phyloP scores from a whole-genome alignment of 2,888 invertebrate genomes.

The Cancer borealis region DNA sequence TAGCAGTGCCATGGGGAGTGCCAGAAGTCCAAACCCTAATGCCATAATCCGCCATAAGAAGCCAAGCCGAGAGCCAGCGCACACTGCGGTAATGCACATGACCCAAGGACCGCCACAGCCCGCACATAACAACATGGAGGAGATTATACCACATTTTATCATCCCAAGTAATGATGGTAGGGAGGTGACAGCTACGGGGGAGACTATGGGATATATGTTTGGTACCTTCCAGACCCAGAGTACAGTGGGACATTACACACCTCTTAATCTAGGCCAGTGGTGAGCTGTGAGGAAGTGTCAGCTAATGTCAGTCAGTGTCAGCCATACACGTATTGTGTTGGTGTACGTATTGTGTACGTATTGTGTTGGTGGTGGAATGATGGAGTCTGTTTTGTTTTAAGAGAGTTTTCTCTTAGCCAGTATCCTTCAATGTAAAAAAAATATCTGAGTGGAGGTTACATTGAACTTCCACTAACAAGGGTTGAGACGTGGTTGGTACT shows the following conservation, averaged over 20 bases:
- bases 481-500: background rate
- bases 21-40: conserved; percentile 16
- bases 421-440: no score
- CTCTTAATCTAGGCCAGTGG: conserved; percentile 67
- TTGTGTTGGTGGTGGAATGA: background rate
- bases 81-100: conserved; percentile 57
- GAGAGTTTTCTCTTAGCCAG: no score
- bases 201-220: conserved; percentile 68
- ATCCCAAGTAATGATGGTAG: conserved; percentile 60
- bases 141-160: conserved; percentile 62
- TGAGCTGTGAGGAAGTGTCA: background rate
- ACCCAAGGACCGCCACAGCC: conserved; percentile 59
- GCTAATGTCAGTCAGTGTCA: no score
- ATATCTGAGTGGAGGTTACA: background rate
- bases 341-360: no score
- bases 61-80: conserved; percentile 48
- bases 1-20: conserved; percentile 1
- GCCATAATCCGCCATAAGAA: conserved; percentile 54
- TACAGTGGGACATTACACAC: conserved; percentile 62
- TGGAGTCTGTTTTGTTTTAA: background rate
- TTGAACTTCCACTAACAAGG: background rate
- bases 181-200: conserved; percentile 58
- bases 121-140: conserved; percentile 58
- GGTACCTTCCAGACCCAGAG: conserved; percentile 62
- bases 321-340: background rate